A percentile compares a stretch with the other conserved stretches of the same genome.
These are phyloP conservation scores for Orthonevra nobilis DNA, from an alignment of 2,888 invertebrate species.

Conservation along the genomic window DNA sequence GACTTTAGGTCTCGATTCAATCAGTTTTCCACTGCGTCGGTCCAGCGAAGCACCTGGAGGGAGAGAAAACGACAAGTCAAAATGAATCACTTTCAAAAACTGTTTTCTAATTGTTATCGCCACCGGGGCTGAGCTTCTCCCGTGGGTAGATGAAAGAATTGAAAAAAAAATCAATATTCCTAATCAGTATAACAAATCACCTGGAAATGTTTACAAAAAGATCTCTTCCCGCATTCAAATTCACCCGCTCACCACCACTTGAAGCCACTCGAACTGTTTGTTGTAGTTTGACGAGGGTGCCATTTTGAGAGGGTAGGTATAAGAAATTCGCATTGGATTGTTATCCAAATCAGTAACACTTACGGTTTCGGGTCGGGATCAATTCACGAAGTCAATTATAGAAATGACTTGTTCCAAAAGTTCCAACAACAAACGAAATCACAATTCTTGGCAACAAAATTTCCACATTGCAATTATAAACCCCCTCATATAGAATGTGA, in stretches of 20 bases:
- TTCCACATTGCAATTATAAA: constrained; percentile 35
- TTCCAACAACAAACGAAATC: constrained; percentile 12
- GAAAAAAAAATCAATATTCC: constrained; percentile 35
- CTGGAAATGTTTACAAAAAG: constrained; percentile 11
- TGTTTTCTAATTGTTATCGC: too few relatives aligned
- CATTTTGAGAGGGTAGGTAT: neutral
- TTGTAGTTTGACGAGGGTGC: constrained; percentile 2
- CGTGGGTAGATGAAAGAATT: too few relatives aligned
- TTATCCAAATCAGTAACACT: constrained; percentile 5
- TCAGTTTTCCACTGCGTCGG: constrained; percentile 91
- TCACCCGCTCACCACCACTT: neutral
- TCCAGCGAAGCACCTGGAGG: constrained; percentile 89
- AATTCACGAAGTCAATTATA: constrained; percentile 35
- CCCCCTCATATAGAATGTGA: too few relatives aligned
- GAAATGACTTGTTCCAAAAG: too few relatives aligned
- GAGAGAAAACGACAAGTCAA: constrained; percentile 1
- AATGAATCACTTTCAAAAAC: too few relatives aligned
- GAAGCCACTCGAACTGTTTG: too few relatives aligned
- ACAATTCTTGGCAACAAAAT: constrained; percentile 15
- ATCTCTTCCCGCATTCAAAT: neutral
- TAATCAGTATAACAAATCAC: constrained; percentile 46
- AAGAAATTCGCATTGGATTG: neutral
- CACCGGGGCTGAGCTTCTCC: too few relatives aligned
- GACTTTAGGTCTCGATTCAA: constrained; percentile 95
- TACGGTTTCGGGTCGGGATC: neutral